phyloP scores from a whole-genome alignment of 2,888 invertebrate genomes.

The Macaria notata region DNA sequence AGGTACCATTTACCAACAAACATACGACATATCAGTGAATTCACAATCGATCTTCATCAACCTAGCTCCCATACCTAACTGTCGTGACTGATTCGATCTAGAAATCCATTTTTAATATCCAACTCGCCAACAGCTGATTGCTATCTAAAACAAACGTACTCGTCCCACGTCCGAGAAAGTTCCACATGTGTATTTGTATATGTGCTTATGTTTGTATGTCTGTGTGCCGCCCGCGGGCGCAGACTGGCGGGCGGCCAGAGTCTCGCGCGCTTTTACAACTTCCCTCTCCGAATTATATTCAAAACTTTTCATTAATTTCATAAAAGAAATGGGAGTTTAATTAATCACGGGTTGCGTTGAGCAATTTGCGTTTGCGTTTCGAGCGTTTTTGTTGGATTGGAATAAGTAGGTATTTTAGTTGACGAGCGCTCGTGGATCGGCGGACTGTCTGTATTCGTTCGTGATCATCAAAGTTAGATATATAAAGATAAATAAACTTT shows the following conservation, averaged over 20 bases:
- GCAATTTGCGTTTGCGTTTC: not conserved
- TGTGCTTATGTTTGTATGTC: not conserved
- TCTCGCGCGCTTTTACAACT: slow-evolving; percentile 1
- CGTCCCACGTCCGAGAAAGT: not conserved
- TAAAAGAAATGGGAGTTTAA: slow-evolving; percentile 4
- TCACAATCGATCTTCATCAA: too few species aligned
- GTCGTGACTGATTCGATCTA: too few species aligned
- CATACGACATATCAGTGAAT: too few species aligned
- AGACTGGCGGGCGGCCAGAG: slow-evolving; percentile 10
- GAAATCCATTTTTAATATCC: too few species aligned
- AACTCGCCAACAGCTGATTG: not conserved
- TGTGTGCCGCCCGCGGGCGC: not conserved
- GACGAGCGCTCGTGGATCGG: too few species aligned
- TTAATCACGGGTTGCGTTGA: not conserved
- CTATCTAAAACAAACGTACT: not conserved
- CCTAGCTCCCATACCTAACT: too few species aligned
- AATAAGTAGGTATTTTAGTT: too few species aligned
- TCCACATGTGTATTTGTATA: not conserved
- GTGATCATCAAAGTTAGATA: too few species aligned
- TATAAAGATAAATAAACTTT: too few species aligned
- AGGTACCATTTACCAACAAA: too few species aligned
- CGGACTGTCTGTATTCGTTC: too few species aligned
- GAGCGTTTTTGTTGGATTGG: too few species aligned
- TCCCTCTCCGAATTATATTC: slow-evolving; percentile 4
- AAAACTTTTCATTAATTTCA: slow-evolving; percentile 2